Evolutionary conservation across 2,888 invertebrate genomes (phyloP), one percentile per base, ranked within the genome.

Genomic region (Lagria hirta): DNA sequence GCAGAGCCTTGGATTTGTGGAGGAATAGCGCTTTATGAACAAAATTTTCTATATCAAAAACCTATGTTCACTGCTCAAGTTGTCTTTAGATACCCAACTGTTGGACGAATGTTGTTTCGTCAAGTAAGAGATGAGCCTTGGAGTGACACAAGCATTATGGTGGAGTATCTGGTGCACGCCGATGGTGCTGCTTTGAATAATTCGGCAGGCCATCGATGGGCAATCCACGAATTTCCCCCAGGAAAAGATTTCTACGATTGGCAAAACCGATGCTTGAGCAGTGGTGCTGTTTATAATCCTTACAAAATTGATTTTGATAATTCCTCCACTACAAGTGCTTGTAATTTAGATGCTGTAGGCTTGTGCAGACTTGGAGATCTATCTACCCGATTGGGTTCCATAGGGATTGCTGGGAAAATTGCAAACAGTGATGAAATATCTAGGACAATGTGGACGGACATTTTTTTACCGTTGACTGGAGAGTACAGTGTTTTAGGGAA

Each of bases 181-280:
- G 93, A 95, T 69, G 92, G 92, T 0, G 81, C 86, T 2, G 80
- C 78, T 36, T 73, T 85, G 41, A 88, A 89, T 67, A 84, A 84
- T 66, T 83, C 86, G 0, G 75, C 75, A 24, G 77, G 77, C 6
- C 89, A 89, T 68, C 80, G 88, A 51, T 95, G 94, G 93, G 86
- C 86, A 6, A 76, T 95, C 10, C 89, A 93, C 66, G 83, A 82
- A 42, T 73, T 78, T 51, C 77, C 87, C 0, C 88, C 92, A 0
- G 91, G 89, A 10, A 81, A 80, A 46, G 95, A 95, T 71, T 94
- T 86, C 71, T 92, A 92, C 69, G 89, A 91, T 70, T 94, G 93
- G 94, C 86, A 86, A 15, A 83, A 78, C 24, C 75, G 94, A 20
- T 93, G 94, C 65, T 71, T 89, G 5, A 89, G 89, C 54, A 80